Evolutionary conservation across 2,113 vertebrate genomes (phyloP).

Genomic region (Tetrao urogallus): DNA sequence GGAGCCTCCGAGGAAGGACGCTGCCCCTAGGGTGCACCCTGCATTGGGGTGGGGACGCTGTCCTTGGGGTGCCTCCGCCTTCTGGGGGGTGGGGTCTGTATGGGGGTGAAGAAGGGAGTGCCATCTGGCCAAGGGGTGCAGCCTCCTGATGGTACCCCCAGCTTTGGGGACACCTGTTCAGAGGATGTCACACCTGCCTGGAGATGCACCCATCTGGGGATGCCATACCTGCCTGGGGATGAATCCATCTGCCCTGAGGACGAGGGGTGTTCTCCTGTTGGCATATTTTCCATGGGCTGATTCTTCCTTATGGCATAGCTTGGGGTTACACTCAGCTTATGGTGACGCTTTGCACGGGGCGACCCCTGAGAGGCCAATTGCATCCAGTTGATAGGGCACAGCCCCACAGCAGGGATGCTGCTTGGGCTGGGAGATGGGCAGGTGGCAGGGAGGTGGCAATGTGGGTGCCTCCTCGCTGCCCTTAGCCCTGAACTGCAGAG

Average conservation of each 20-base stretch:
- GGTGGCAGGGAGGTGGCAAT: not conserved
- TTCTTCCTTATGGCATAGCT: not conserved
- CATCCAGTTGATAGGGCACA: not conserved
- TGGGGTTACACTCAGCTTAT: not conserved
- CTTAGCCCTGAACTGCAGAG: not conserved
- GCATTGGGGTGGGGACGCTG: not conserved
- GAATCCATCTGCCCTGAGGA: too few relatives aligned
- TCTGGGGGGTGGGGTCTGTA: not conserved
- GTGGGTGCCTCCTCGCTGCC: not conserved
- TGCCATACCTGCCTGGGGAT: not conserved
- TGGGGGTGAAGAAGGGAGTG: not conserved
- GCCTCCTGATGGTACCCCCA: not conserved
- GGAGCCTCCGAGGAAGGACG: not conserved
- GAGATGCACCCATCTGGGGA: not conserved
- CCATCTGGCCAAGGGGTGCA: not conserved
- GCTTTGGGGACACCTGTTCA: not conserved
- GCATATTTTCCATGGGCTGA: too few relatives aligned
- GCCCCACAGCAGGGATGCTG: not conserved
- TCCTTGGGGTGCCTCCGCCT: too few relatives aligned
- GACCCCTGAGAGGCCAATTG: not conserved
- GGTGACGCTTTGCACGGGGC: too few relatives aligned
- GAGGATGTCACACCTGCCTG: not conserved
- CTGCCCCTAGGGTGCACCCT: not conserved
- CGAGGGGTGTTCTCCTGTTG: not conserved
- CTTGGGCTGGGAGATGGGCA: not conserved